A percentile compares a stretch with the other conserved stretches of the same genome.
These are phyloP conservation scores for Brachionus asplanchnoidis DNA, from an alignment of 1,140 invertebrate species.

Conservation along the genomic window DNA sequence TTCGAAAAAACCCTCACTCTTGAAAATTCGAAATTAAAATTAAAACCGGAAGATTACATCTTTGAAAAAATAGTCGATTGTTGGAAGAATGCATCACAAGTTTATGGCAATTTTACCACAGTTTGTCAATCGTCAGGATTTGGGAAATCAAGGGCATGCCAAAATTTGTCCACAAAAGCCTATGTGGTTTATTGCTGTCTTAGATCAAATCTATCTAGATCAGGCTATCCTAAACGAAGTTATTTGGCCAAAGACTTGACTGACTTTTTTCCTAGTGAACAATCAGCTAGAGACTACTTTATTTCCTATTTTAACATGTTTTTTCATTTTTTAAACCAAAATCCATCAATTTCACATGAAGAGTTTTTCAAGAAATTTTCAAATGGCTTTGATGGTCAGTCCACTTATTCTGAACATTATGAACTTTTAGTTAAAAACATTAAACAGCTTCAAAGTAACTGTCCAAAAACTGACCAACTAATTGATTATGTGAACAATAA, in stretches of 20 bases:
- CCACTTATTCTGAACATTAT: not conserved
- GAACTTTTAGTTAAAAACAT: not conserved
- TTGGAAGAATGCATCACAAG: not conserved
- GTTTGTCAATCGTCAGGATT: constrained; percentile 5
- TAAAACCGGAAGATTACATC: not conserved
- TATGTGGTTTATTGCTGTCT: constrained; percentile 1
- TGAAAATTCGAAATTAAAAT: not conserved
- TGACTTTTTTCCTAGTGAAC: not conserved
- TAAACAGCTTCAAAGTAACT: not conserved
- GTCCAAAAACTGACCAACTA: not conserved
- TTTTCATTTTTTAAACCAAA: not conserved
- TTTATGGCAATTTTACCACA: not conserved
- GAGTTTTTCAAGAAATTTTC: not conserved
- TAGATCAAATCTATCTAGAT: not conserved
- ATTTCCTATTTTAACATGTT: not conserved
- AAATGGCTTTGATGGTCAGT: not conserved
- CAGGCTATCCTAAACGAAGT: not conserved
- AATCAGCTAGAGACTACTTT: not conserved
- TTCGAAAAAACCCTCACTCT: not conserved
- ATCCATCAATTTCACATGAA: not conserved
- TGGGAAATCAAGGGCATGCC: not conserved
- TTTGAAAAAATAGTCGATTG: not conserved
- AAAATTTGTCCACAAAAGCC: not conserved
- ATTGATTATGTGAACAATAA: not conserved
- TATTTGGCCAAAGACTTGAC: not conserved